These are phyloP conservation scores for Channa striata DNA, from an alignment of 2,797 vertebrate genomes.

Conservation along the genomic window DNA sequence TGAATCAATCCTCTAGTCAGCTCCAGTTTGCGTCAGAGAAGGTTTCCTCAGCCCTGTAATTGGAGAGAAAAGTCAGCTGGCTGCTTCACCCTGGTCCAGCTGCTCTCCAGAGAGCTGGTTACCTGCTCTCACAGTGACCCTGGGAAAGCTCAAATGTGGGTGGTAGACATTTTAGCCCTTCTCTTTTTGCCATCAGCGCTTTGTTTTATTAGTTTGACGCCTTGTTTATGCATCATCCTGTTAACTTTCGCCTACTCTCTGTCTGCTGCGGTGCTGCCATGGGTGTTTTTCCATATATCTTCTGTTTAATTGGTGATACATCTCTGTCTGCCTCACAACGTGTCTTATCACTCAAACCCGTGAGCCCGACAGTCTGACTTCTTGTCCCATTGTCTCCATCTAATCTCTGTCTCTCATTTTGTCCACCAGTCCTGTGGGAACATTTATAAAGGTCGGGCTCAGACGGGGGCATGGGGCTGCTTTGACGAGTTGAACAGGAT, in stretches of 20 bases:
- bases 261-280: slow-evolving; percentile 1
- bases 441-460: slow-evolving; percentile 98
- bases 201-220: slow-evolving; percentile 36
- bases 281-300: slow-evolving; percentile 17
- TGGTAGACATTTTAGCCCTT: slow-evolving; percentile 26
- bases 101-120: slow-evolving; percentile 46
- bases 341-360: slow-evolving; percentile 6
- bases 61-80: slow-evolving; percentile 56
- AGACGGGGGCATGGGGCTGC: slow-evolving; percentile 97
- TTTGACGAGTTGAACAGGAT: slow-evolving; percentile 99
- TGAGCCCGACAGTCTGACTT: neutral
- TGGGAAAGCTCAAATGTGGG: slow-evolving; percentile 41
- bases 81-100: slow-evolving; percentile 56
- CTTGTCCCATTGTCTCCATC: slow-evolving; percentile 2
- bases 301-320: slow-evolving; percentile 27
- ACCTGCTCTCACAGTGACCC: slow-evolving; percentile 38
- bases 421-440: slow-evolving; percentile 93
- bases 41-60: slow-evolving; percentile 60
- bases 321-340: slow-evolving; percentile 8
- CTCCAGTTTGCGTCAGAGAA: slow-evolving; percentile 62
- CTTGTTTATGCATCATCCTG: slow-evolving; percentile 34
- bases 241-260: slow-evolving; percentile 31
- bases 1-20: slow-evolving; percentile 64
- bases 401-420: slow-evolving; percentile 38
- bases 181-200: slow-evolving; percentile 25